A percentile compares a stretch with the other conserved stretches of the same genome.
Evolutionary conservation across 2,888 invertebrate species (phyloP).

Genomic region (Ephialtes manifestator): DNA sequence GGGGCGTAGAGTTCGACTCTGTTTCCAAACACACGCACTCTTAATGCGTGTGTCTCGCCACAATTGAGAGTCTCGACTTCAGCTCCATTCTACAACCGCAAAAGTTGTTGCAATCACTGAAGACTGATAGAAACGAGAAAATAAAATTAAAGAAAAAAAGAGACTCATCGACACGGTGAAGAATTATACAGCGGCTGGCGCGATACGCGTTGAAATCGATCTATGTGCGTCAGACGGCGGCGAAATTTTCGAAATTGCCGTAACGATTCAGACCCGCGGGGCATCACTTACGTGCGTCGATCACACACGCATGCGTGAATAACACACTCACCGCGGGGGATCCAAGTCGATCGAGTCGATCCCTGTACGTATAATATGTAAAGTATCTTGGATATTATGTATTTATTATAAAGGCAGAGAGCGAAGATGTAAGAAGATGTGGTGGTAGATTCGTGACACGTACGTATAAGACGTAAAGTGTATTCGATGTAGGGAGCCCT

Average conservation of each 20-base stretch:
- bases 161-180: constrained; percentile 22
- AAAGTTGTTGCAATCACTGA: background rate
- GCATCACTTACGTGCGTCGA: constrained; percentile 61
- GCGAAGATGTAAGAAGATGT: constrained; percentile 64
- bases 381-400: constrained; percentile 82
- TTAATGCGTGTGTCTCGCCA: constrained; percentile 36
- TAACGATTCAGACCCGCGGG: constrained; percentile 60
- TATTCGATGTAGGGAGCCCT: background rate
- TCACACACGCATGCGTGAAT: constrained; percentile 55
- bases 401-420: constrained; percentile 81
- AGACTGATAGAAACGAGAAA: constrained; percentile 7
- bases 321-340: constrained; percentile 63
- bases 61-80: constrained; percentile 43
- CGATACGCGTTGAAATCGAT: constrained; percentile 29
- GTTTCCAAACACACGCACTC: constrained; percentile 64
- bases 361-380: constrained; percentile 75
- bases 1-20: constrained; percentile 65
- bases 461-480: constrained; percentile 4
- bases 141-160: constrained; percentile 11
- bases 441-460: constrained; percentile 3
- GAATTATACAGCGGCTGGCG: constrained; percentile 44
- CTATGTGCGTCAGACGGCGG: constrained; percentile 65
- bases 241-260: constrained; percentile 78
- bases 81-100: background rate
- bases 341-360: constrained; percentile 43